phyloP scores from a whole-genome alignment of 1,140 invertebrate genomes.

The Anagrus nilaparvatae region DNA sequence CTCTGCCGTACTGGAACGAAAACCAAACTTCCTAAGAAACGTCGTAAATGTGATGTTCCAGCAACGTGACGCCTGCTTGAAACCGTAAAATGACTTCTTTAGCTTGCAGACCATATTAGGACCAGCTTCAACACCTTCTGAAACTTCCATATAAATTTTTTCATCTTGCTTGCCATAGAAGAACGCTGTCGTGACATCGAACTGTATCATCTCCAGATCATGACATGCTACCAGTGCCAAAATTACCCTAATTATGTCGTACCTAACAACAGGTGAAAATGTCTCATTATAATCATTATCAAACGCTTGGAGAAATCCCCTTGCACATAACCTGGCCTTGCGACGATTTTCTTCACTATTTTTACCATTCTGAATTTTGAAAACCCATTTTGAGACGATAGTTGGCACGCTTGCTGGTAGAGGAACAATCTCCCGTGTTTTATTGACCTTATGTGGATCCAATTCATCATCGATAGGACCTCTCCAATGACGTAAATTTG shows the following conservation, averaged over 20 bases:
- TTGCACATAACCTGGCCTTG: background rate
- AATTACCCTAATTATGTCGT: background rate
- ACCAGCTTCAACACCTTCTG: background rate
- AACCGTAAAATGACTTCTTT: background rate
- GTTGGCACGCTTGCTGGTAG: no score
- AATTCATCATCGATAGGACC: no score
- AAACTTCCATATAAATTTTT: background rate
- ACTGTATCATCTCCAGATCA: background rate
- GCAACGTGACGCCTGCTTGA: background rate
- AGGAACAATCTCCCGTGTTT: no score
- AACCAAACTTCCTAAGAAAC: constrained; percentile 15
- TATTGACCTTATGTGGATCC: no score
- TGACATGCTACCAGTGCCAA: background rate
- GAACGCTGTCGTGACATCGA: background rate
- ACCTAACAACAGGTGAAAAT: background rate
- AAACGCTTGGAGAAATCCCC: background rate
- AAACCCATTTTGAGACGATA: background rate
- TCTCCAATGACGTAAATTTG: no score
- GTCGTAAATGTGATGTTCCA: constrained; percentile 4
- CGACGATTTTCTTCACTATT: background rate
- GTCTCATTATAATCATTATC: background rate
- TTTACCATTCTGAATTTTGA: background rate
- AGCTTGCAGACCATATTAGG: background rate
- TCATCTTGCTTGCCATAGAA: background rate
- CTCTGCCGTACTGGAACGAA: constrained; percentile 13